Evolutionary conservation across 1,140 invertebrate genomes (phyloP).

Genomic region (Bombyx mandarina): DNA sequence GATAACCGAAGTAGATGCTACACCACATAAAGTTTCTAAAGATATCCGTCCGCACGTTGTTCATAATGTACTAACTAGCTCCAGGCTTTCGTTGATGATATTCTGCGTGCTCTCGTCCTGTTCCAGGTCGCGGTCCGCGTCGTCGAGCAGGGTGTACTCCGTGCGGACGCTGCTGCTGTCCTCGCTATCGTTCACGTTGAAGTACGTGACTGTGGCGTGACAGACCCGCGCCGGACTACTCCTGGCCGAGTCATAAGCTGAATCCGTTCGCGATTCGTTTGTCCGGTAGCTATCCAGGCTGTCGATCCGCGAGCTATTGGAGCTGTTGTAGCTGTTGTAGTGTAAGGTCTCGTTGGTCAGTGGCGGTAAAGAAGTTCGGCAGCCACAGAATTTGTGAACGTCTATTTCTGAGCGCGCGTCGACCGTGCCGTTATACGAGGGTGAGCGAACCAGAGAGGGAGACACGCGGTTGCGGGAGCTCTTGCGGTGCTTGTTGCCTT

Average conservation of each 20-base stretch:
- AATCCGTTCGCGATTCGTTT: slow-evolving; percentile 35
- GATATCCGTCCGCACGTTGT: not conserved
- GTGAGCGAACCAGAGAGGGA: slow-evolving; percentile 39
- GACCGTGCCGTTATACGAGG: slow-evolving; percentile 47
- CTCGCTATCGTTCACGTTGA: slow-evolving; percentile 56
- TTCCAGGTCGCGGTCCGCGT: slow-evolving; percentile 12
- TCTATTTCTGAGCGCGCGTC: slow-evolving; percentile 53
- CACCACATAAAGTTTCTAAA: too few relatives aligned
- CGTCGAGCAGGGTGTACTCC: slow-evolving; percentile 52
- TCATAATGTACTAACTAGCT: slow-evolving; percentile 56
- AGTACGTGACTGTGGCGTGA: slow-evolving; percentile 55
- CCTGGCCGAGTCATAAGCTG: slow-evolving; percentile 49
- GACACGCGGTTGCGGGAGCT: slow-evolving; percentile 42
- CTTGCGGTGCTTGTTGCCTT: slow-evolving; percentile 41
- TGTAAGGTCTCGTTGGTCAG: slow-evolving; percentile 35
- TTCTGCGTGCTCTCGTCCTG: slow-evolving; percentile 51
- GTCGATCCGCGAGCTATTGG: slow-evolving; percentile 18
- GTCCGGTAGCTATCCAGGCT: slow-evolving; percentile 21
- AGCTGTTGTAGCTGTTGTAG: slow-evolving; percentile 37
- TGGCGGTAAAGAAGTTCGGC: slow-evolving; percentile 36
- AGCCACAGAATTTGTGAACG: slow-evolving; percentile 46
- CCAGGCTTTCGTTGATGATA: slow-evolving; percentile 54
- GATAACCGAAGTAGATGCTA: too few relatives aligned
- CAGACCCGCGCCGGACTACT: slow-evolving; percentile 41
- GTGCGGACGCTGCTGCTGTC: slow-evolving; percentile 59